phyloP scores from a whole-genome alignment of 2,797 vertebrate genomes.

The Chiroxiphia lanceolata region DNA sequence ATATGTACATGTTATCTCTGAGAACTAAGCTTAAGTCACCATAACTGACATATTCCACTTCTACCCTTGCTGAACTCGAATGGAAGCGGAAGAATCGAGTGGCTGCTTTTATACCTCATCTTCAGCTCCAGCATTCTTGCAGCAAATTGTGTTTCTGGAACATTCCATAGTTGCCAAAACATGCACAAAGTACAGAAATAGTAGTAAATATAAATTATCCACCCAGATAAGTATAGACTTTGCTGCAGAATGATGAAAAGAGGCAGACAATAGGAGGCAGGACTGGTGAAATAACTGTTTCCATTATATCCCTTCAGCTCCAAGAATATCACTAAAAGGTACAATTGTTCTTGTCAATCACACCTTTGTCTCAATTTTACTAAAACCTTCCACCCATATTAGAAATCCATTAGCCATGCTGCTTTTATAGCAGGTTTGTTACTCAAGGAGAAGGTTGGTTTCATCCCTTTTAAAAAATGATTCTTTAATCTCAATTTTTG shows the following conservation, averaged over 20 bases:
- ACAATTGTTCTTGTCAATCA: constrained; percentile 64
- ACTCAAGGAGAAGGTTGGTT: background rate
- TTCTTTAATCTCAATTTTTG: background rate
- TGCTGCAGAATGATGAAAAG: constrained; percentile 17
- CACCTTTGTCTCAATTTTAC: constrained; percentile 60
- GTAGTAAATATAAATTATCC: constrained; percentile 46
- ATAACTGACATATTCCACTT: background rate
- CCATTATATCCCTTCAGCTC: background rate
- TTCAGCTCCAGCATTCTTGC: background rate
- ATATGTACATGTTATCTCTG: background rate
- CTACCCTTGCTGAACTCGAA: background rate
- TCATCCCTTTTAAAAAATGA: background rate
- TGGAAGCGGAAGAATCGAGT: background rate
- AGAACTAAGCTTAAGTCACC: background rate
- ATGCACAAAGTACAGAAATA: constrained; percentile 16
- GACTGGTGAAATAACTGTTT: constrained; percentile 22
- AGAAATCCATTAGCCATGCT: constrained; percentile 59
- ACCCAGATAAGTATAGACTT: constrained; percentile 17
- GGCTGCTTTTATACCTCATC: background rate
- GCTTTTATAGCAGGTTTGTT: constrained; percentile 16
- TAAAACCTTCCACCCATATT: constrained; percentile 52
- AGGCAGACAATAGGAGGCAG: background rate
- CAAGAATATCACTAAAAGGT: constrained; percentile 46
- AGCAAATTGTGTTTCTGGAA: constrained; percentile 1
- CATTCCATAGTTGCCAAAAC: background rate